Percentiles rank a stretch among this genome's conserved stretches.
Evolutionary conservation across 2,888 invertebrate genomes (phyloP).

Genomic region (Caenorhabditis sp.): DNA sequence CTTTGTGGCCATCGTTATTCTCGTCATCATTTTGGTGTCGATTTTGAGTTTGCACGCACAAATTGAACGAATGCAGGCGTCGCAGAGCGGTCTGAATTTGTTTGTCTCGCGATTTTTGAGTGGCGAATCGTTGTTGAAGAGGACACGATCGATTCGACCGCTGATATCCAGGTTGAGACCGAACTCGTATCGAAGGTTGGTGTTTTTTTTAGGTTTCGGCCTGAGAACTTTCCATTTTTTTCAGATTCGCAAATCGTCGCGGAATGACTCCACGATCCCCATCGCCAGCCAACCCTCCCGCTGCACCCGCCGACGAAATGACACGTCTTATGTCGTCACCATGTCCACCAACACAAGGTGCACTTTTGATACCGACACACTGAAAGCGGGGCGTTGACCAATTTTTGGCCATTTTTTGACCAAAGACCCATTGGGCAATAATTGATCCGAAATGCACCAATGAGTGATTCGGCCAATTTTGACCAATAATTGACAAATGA

Average conservation of each 20-base stretch:
- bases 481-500: too few species aligned
- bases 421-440: too few species aligned
- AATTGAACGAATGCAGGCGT: conserved; percentile 51
- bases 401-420: too few species aligned
- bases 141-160: conserved; percentile 52
- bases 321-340: conserved; percentile 5
- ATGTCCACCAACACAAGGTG: background rate
- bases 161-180: conserved; percentile 51
- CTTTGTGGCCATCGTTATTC: conserved; percentile 54
- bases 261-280: conserved; percentile 25
- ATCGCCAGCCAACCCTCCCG: conserved; percentile 23
- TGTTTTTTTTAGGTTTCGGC: too few species aligned
- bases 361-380: background rate
- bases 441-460: too few species aligned
- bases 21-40: conserved; percentile 56
- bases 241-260: conserved; percentile 40
- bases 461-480: too few species aligned
- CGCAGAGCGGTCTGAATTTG: conserved; percentile 46
- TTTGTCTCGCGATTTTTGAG: conserved; percentile 51
- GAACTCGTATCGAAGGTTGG: conserved; percentile 36
- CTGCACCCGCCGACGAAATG: conserved; percentile 16
- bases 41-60: conserved; percentile 60
- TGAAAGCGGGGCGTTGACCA: too few species aligned
- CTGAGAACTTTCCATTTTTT: background rate
- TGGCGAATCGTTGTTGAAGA: conserved; percentile 45